Evolutionary conservation across 1,140 invertebrate genomes (phyloP), one percentile per base, ranked within the genome.

Genomic region (Phymorhynchus buccinoides): DNA sequence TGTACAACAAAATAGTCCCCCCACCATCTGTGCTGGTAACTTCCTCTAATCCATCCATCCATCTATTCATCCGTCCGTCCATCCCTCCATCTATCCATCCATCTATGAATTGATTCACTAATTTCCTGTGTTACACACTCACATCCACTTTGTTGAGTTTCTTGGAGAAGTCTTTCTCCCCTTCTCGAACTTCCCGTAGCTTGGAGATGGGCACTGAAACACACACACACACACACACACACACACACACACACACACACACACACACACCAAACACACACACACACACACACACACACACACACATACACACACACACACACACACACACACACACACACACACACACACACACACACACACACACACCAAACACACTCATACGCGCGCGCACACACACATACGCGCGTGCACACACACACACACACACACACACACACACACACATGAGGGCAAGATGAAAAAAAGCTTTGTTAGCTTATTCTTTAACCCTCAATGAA

Each of bases 161-260:
- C 84, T 92, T 91, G 4, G 91, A 89, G 83, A 89, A 91, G 48
- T 91, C 89, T 80, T 92, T 91, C 66, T 91, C 90, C 82, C 91
- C 91, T 85, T 91, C 90, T 80, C 91, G 80, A 2, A 92, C 88
- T 84, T 92, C 91, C 83, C 87, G 86, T 30, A 92, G 90, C 35
- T 89, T 88, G n/a, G 89, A 90, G 41, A 92, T 85, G 27, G 84
- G 75, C 87, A 91, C 91, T 92, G 84, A 44, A 85, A 88, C 56
- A 78, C 32, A 73, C 73, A 32, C 9, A 66, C n/a, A 78, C 12
- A 62, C 56, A 48, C 44, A 6, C 44, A 48, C 18, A 18, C 44
- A 48, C 44, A 48, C 44, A 48, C n/a, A n/a, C n/a, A n/a, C n/a
- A n/a, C n/a, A n/a, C 44, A 48, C 44, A 48, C 12, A 14, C 0